Evolutionary conservation across 2,888 invertebrate genomes (phyloP), one percentile per base, ranked within the genome.

Genomic region (Aricia artaxerxes): DNA sequence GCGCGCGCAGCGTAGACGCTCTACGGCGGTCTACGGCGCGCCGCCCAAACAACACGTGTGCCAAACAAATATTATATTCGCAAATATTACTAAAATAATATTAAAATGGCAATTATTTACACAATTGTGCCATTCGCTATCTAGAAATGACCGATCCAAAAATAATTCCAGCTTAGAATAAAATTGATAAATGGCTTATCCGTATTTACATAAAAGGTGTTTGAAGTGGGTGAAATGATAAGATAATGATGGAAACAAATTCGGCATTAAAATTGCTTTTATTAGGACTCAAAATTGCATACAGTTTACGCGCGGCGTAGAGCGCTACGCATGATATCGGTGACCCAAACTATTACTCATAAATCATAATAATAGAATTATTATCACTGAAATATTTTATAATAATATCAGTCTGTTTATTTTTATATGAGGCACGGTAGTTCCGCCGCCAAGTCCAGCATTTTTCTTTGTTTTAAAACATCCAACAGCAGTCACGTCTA

Each of bases 131-230:
- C 82, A 82, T 83, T 83, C 82, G 83, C 85, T 86, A 89, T 86
- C 87, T 82, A 82, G 79, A 82, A 86, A 88, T 88, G 82, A 83
- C 81, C 85, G 85, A 86, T 88, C 86, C 86, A 80, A 89, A 90
- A 91, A 90, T 87, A 85, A 88, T 91, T 90, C 87, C 87, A 87
- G 86, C 83, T 85, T 79, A 87, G 83, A 91, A 88, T 91, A 90
- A 91, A 90, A 92, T 90, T 92, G 93, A 93, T 93, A 92, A 92
- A 85, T 85, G 84, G 85, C 87, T 92, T 91, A 93, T 92, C 92
- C 91, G 87, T 93, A 88, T 93, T 93, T 92, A 87, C 92, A 91
- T 84, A 90, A 88, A 87, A 88, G 88, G 91, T 89, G 88, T 81
- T 87, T 93, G 89, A 91, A 93, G 93, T 93, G 93, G 89, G 87